phyloP scores from a whole-genome alignment of 2,888 invertebrate genomes.

The Trimorus sp. region DNA sequence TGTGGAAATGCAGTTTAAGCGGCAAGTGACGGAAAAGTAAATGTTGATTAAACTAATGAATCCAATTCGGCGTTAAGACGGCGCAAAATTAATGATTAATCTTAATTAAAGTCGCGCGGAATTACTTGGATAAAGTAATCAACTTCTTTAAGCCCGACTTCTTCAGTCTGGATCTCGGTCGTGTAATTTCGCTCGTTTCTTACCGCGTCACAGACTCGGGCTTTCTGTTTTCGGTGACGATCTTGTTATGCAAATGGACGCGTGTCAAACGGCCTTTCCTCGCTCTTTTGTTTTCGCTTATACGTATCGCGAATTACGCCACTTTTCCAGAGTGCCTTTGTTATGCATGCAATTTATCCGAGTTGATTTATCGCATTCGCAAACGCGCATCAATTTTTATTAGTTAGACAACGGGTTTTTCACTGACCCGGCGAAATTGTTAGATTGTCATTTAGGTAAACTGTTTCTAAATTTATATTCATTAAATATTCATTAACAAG shows the following conservation, averaged over 20 bases:
- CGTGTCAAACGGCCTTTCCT: constrained; percentile 32
- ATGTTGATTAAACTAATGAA: background rate
- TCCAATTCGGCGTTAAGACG: background rate
- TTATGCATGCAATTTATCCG: constrained; percentile 41
- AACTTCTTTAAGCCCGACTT: background rate
- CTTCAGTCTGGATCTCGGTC: constrained; percentile 2
- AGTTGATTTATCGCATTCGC: no score
- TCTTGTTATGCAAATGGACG: constrained; percentile 47
- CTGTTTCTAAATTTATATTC: no score
- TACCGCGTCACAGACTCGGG: background rate
- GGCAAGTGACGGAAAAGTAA: no score
- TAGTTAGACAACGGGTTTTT: no score
- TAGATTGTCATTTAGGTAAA: no score
- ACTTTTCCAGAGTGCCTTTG: constrained; percentile 35
- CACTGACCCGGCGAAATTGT: no score
- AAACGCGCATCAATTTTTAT: no score
- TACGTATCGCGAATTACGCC: constrained; percentile 37
- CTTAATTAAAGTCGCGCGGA: background rate
- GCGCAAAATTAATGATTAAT: background rate
- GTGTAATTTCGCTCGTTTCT: constrained; percentile 7
- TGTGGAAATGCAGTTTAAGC: no score
- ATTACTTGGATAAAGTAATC: background rate
- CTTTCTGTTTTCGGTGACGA: constrained; percentile 37
- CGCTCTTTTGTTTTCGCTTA: constrained; percentile 37
- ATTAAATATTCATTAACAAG: no score